Percentiles rank a stretch among this genome's conserved stretches.
These are phyloP conservation scores for Drosophila borborema DNA, from an alignment of 2,888 invertebrate species.

Conservation along the genomic window DNA sequence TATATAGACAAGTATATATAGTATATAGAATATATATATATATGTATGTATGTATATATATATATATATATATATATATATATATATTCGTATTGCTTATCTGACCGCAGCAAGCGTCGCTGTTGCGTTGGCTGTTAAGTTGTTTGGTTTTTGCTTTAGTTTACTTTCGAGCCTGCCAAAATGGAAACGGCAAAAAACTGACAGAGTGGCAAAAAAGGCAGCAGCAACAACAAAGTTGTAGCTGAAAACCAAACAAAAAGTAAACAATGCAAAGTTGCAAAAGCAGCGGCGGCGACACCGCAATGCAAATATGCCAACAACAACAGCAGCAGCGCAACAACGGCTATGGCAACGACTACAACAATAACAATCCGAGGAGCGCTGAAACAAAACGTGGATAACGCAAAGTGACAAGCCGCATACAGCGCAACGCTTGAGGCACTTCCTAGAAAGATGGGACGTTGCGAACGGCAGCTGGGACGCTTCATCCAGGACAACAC, in stretches of 20 bases:
- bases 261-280: conserved; percentile 70
- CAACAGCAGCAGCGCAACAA: conserved; percentile 18
- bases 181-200: conserved; percentile 57
- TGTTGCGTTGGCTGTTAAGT: conserved; percentile 65
- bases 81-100: conserved; percentile 53
- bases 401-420: conserved; percentile 71
- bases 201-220: conserved; percentile 64
- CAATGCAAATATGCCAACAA: conserved; percentile 76
- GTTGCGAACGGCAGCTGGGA: conserved; percentile 44
- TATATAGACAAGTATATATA: not conserved
- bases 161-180: conserved; percentile 70
- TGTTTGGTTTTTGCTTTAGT: conserved; percentile 70
- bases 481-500: conserved; percentile 52
- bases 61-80: conserved; percentile 3
- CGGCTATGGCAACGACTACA: not conserved
- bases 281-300: conserved; percentile 61
- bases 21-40: not conserved
- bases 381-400: conserved; percentile 65
- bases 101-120: conserved; percentile 65
- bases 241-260: conserved; percentile 69
- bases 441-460: conserved; percentile 52
- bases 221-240: conserved; percentile 48
- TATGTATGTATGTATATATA: conserved; percentile 3
- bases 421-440: conserved; percentile 65
- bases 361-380: conserved; percentile 22